phyloP scores from a whole-genome alignment of 1,140 invertebrate species.

The Dufourea novaeangliae region DNA sequence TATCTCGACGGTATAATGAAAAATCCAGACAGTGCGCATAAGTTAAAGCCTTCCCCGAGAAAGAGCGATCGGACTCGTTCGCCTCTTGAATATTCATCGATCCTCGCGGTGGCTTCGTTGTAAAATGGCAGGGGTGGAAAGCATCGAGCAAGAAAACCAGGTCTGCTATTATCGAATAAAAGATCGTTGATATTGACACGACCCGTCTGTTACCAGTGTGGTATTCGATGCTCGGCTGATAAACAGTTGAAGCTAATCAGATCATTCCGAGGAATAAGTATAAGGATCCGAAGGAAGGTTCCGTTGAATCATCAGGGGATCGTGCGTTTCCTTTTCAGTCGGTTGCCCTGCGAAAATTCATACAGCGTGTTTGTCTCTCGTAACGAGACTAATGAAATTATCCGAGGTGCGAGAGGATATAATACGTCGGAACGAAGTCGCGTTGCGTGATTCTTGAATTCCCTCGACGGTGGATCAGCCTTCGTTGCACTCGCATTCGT shows the following conservation, averaged over 20 bases:
- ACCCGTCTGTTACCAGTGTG: not conserved
- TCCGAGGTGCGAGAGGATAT: constrained; percentile 68
- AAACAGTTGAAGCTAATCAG: not conserved
- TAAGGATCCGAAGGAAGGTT: not conserved
- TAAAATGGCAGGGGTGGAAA: constrained; percentile 36
- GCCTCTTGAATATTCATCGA: constrained; percentile 68
- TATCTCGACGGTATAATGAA: constrained; percentile 66
- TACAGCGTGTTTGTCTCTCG: not conserved
- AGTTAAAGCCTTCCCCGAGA: constrained; percentile 60
- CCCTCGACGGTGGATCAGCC: constrained; percentile 58
- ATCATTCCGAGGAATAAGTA: too few relatives aligned
- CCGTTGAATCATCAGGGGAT: not conserved
- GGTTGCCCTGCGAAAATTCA: not conserved
- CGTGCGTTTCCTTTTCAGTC: not conserved
- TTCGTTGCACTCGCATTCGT: constrained; percentile 63
- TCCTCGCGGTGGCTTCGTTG: constrained; percentile 32
- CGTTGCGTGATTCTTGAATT: constrained; percentile 73
- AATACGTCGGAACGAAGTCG: constrained; percentile 68
- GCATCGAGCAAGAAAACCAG: constrained; percentile 11
- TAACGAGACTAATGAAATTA: constrained; percentile 70
- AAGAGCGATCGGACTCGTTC: constrained; percentile 60
- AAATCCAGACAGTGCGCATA: constrained; percentile 61
- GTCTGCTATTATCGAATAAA: constrained; percentile 37
- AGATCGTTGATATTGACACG: not conserved
- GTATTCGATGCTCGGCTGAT: not conserved